Evolutionary conservation across 2,113 vertebrate species (phyloP).

Genomic region (Phylloscopus whistleri): DNA sequence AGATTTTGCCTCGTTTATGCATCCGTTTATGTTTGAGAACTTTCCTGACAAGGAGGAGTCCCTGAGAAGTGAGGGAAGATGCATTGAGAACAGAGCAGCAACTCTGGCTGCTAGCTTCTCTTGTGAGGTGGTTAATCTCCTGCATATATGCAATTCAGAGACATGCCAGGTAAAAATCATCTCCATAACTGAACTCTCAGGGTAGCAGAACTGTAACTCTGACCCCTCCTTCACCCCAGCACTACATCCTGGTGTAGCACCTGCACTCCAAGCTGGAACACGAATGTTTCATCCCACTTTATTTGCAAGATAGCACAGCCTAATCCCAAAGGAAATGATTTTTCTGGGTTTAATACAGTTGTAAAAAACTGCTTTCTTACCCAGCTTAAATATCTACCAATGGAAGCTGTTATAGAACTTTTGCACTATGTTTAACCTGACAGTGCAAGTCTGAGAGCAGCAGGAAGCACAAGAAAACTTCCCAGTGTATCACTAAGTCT

Average conservation of each 20-base stretch:
- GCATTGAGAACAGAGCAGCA: neutral
- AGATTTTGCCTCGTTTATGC: neutral
- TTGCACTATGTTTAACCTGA: neutral
- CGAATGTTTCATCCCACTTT: neutral
- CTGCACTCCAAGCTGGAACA: neutral
- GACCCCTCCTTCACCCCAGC: neutral
- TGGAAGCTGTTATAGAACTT: neutral
- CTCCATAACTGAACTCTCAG: neutral
- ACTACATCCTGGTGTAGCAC: accelerated
- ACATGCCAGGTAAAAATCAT: neutral
- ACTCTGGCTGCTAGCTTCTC: neutral
- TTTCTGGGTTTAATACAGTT: neutral
- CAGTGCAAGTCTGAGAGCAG: neutral
- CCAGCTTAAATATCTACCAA: neutral
- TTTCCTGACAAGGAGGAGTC: neutral
- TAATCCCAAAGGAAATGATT: neutral
- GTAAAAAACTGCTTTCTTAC: neutral
- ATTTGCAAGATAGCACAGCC: neutral
- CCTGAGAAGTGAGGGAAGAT: neutral
- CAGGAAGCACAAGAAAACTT: neutral
- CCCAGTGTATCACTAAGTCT: neutral
- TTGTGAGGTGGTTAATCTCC: neutral
- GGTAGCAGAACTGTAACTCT: neutral
- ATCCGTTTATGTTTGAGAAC: neutral
- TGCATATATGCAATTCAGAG: neutral